Conservation (phyloP, 2,113 vertebrate genomes). For the Solea solea region DNA sequence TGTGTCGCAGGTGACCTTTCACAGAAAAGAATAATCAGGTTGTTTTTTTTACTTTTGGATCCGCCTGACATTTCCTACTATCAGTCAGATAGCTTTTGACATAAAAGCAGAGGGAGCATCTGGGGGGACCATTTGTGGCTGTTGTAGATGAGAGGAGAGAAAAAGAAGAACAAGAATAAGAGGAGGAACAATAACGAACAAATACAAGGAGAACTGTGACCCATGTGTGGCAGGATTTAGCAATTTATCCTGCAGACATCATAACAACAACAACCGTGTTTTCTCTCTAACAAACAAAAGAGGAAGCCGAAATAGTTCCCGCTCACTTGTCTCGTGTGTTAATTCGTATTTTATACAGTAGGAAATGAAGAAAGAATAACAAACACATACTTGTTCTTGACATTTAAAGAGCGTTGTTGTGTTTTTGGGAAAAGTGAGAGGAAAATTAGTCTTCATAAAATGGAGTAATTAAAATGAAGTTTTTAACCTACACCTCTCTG, state of each 20-base stretch:
- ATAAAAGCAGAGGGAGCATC: slow-evolving; percentile 61
- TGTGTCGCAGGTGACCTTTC: slow-evolving; percentile 69
- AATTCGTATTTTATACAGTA: slow-evolving; percentile 28
- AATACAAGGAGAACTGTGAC: slow-evolving; percentile 46
- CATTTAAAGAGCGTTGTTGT: slow-evolving; percentile 7
- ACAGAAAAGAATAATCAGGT: slow-evolving; percentile 61
- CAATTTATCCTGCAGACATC: slow-evolving; percentile 25
- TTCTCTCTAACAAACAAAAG: slow-evolving; percentile 38
- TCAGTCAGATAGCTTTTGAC: slow-evolving; percentile 63
- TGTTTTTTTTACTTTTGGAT: slow-evolving; percentile 55
- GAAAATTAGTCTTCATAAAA: neutral
- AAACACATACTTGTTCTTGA: slow-evolving; percentile 40
- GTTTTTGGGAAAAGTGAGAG: neutral
- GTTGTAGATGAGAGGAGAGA: neutral
- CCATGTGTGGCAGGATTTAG: slow-evolving; percentile 15
- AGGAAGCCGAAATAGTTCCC: slow-evolving; percentile 1
- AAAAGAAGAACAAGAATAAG: slow-evolving; percentile 36
- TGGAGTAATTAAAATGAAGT: too few relatives aligned
- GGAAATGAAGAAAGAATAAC: slow-evolving; percentile 35
- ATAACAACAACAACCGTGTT: slow-evolving; percentile 39
- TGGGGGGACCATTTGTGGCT: slow-evolving; percentile 42
- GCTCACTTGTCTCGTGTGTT: slow-evolving; percentile 35
- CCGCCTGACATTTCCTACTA: slow-evolving; percentile 70
- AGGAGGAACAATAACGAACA: slow-evolving; percentile 50
- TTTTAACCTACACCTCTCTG: too few relatives aligned